Percentiles rank a stretch among this genome's conserved stretches.
Evolutionary conservation across 2,797 vertebrate genomes (phyloP).

Genomic region (Coregonus suidteri): DNA sequence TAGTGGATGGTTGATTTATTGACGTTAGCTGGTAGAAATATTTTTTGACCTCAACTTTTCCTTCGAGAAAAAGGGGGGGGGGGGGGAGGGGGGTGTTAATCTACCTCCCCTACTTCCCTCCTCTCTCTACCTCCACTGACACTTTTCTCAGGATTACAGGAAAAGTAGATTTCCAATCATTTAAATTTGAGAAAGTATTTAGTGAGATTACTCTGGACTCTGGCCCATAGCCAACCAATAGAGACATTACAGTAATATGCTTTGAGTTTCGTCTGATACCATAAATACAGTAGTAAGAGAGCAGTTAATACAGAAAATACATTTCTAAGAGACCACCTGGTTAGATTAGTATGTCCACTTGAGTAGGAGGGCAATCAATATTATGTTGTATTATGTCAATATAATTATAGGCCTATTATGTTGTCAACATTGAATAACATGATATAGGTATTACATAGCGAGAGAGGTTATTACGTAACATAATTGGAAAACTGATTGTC

Average conservation of each 20-base stretch:
- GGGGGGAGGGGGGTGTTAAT: too few relatives aligned
- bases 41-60: neutral
- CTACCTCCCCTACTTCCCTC: too few relatives aligned
- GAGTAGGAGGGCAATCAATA: neutral
- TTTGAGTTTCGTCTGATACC: too few relatives aligned
- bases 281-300: too few relatives aligned
- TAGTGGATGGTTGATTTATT: neutral
- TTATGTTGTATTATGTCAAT: neutral
- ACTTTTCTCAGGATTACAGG: neutral
- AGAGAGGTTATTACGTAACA: neutral
- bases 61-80: neutral
- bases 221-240: too few relatives aligned
- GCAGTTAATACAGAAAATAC: too few relatives aligned
- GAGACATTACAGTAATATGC: too few relatives aligned
- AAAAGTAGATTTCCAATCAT: too few relatives aligned
- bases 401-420: neutral
- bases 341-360: neutral
- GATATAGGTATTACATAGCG: neutral
- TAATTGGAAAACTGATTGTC: neutral
- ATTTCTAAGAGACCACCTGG: neutral
- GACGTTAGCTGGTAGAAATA: neutral
- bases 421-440: neutral
- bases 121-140: neutral
- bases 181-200: too few relatives aligned
- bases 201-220: too few relatives aligned